Base-by-base conservation (phyloP, 1,140 invertebrate species). In the Drosophila subobscura region DNA sequence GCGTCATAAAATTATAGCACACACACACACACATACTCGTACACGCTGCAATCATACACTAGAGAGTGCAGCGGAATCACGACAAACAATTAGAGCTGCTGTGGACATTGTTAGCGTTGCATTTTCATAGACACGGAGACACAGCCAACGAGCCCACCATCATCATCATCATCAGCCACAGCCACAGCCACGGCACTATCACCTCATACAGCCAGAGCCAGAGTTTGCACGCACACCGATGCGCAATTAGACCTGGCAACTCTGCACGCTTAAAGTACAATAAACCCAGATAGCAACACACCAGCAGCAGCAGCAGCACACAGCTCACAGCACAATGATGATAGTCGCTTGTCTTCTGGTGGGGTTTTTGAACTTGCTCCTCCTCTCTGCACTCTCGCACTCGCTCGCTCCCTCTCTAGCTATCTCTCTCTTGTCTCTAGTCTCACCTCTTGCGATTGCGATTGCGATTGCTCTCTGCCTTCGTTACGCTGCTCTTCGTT, bases 341-440 rank as follows among this genome's bases (percentile, higher is more conserved):
- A 57, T 79, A 74, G 61, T 58, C 33, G 47, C 10, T 23, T 14
- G 23, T 53, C 56, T 52, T 42, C 40, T 81, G 60, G 77, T 74
- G 83, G 74, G 81, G 81, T 86, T 81, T 86, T 86, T 86, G 81
- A 86, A 86, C 81, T 81, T 86, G 74, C 65, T 50, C 54, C 67
- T 64, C 59, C 23, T 46, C 4, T 55, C 5, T 12, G 1, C 42
- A 49, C 50, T 22, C n/a, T 40, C 33, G 41, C 40, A 44, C 72
- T 41, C 29, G 12, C 45, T 29, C n/a, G 22, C 45, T 29, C 27
- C 10, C 20, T 44, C 72, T 41, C 25, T 50, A 27, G 44, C 45
- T 50, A 29, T 41, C 40, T 14, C 20, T 37, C 46, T 12, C 27
- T 14, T 12, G 20, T 22, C 46, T 6, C 25, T 6, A 6, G 33